These are phyloP conservation scores for Chloroceryle aenea DNA, from an alignment of 2,113 vertebrate species.

Conservation along the genomic window DNA sequence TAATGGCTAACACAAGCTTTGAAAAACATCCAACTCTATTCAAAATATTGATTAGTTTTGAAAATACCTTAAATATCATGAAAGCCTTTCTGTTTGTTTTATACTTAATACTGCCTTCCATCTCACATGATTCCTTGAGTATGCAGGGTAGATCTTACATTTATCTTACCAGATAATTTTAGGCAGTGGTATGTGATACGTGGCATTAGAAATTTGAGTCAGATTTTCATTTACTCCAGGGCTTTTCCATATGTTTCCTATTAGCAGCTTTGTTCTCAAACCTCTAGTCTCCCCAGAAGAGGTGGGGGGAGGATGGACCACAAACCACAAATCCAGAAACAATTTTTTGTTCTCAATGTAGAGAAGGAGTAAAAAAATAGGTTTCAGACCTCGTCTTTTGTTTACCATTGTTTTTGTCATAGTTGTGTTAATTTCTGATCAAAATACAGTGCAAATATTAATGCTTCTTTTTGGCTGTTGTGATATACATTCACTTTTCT, in stretches of 20 bases:
- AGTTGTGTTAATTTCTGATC: neutral
- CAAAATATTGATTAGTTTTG: conserved; percentile 42
- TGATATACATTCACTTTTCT: neutral
- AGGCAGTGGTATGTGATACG: conserved; percentile 85
- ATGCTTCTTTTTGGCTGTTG: neutral
- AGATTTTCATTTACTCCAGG: conserved; percentile 83
- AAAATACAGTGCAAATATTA: neutral
- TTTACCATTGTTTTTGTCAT: neutral
- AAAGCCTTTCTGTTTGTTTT: conserved; percentile 27
- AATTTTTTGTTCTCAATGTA: conserved; percentile 27
- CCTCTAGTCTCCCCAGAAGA: conserved; percentile 47
- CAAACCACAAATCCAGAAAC: conserved; percentile 19
- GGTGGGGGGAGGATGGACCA: accelerated
- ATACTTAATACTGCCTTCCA: neutral
- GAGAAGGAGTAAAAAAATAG: neutral
- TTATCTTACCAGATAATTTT: conserved; percentile 69
- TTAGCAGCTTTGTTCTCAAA: conserved; percentile 80
- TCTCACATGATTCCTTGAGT: neutral
- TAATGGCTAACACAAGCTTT: neutral
- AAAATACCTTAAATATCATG: neutral
- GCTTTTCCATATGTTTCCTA: conserved; percentile 94
- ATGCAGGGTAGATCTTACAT: conserved; percentile 37
- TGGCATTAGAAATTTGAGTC: conserved; percentile 86
- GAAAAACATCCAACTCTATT: neutral
- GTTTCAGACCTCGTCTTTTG: neutral